Evolutionary conservation across 2,888 invertebrate genomes (phyloP).

Genomic region (Notocelia uddmanniana): DNA sequence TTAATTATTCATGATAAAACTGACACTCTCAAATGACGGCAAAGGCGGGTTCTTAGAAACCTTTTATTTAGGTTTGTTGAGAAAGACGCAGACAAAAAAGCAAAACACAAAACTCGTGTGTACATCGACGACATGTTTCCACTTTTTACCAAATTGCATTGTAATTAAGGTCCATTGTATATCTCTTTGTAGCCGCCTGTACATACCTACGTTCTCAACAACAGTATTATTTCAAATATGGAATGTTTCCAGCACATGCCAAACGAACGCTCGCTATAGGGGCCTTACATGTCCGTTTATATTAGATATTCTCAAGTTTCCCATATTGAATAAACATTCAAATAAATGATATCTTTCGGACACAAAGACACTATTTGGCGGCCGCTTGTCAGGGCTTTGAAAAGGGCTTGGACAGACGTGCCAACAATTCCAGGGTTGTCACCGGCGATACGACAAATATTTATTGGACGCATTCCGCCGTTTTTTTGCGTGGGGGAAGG

Average conservation of each 20-base stretch:
- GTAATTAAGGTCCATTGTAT: no score
- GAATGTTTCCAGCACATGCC: constrained; percentile 4
- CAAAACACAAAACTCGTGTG: no score
- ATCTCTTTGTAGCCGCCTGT: no score
- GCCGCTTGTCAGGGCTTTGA: constrained; percentile 77
- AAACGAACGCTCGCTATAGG: neutral
- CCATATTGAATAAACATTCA: constrained; percentile 53
- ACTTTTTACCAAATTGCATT: no score
- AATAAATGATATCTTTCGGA: constrained; percentile 74
- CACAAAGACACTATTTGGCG: constrained; percentile 70
- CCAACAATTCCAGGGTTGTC: constrained; percentile 71
- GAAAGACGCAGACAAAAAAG: no score
- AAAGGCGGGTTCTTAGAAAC: no score
- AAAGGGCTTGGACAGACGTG: constrained; percentile 80
- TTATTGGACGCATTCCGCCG: constrained; percentile 66
- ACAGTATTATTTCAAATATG: neutral
- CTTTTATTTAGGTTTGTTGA: no score
- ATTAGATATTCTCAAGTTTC: constrained; percentile 48
- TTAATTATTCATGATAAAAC: no score
- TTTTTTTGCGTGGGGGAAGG: constrained; percentile 50
- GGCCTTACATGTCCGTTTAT: constrained; percentile 49
- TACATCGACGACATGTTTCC: no score
- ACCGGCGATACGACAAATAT: constrained; percentile 63
- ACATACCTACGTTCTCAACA: no score
- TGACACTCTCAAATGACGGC: no score